Evolutionary conservation across 2,888 invertebrate species (phyloP), one percentile per base, ranked within the genome.

Genomic region (Agonopterix heracliana): DNA sequence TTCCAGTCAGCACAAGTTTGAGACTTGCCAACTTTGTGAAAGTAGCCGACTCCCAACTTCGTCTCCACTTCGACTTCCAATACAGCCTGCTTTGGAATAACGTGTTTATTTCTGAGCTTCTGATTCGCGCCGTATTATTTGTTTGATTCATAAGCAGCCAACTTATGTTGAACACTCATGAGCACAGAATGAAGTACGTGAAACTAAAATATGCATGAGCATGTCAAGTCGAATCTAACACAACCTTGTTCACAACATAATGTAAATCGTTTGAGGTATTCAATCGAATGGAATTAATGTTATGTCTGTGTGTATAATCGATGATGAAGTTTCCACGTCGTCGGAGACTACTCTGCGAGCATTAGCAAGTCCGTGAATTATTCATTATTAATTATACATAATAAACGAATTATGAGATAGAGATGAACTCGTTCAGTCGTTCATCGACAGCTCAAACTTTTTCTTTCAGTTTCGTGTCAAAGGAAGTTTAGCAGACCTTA

Each of bases 401-500:
- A 38, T 38, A 50, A 63, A 62, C 51, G 49, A 56, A 52, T 59
- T 60, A 66, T 66, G 54, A 59, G 61, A 65, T 63, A 49, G 54
- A 49, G 55, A 60, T 62, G 51, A 64, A 66, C 66, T 68, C 59
- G 61, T 38, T 38, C 10, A 38, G 10, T 38, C n/a, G n/a, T 38
- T 61, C 66, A 59, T 61, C 52, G 54, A 55, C 51, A 52, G 51
- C 56, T 54, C 48, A 54, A 67, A 71, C 55, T 67, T 71, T 71
- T 72, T 68, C 55, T 59, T 49, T 54, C 56, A 56, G 55, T 58
- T 59, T 65, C 56, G 62, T 73, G 69, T 74, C 68, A 70, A 72
- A 72, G 67, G 73, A 78, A 75, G 71, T 78, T 76, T 65, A 26
- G 56, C 59, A 65, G 61, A 63, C 61, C 67, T 68, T 66, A 74